A percentile compares a stretch with the other conserved stretches of the same genome.
phyloP scores from a whole-genome alignment of 2,888 invertebrate species.

The Nudaria mundana region DNA sequence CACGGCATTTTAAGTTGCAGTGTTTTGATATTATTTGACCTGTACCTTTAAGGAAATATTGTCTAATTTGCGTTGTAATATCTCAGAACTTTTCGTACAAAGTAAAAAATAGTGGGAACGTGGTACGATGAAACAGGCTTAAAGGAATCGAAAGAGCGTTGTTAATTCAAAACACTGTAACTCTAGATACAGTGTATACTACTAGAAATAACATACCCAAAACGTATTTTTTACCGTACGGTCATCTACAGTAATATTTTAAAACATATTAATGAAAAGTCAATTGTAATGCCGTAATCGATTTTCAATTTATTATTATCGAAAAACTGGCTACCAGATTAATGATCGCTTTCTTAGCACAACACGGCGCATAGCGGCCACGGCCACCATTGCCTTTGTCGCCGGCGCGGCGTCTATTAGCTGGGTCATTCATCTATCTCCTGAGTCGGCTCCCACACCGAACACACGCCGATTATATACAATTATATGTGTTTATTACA shows the following conservation, averaged over 20 bases:
- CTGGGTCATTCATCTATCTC: conserved; percentile 52
- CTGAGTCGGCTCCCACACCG: conserved; percentile 45
- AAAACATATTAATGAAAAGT: conserved; percentile 22
- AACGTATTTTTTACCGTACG: no score
- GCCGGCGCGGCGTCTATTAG: conserved; percentile 46
- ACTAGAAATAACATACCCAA: background rate
- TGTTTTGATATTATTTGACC: no score
- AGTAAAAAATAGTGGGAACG: no score
- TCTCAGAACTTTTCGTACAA: no score
- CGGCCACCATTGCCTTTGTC: conserved; percentile 36
- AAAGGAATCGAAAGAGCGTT: no score
- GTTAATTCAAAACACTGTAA: no score
- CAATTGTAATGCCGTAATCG: conserved; percentile 16
- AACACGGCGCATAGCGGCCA: conserved; percentile 36
- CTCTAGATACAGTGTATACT: no score
- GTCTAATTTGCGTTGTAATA: no score
- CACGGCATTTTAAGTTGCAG: no score
- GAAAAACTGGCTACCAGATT: conserved; percentile 35
- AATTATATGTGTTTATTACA: conserved; percentile 65
- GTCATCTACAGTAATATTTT: conserved; percentile 17
- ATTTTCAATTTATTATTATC: conserved; percentile 33
- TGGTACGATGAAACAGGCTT: no score
- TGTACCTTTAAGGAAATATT: no score
- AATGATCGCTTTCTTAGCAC: conserved; percentile 40
- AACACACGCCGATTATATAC: conserved; percentile 60